phyloP scores from a whole-genome alignment of 2,113 vertebrate genomes.

The Amphilophus citrinellus region DNA sequence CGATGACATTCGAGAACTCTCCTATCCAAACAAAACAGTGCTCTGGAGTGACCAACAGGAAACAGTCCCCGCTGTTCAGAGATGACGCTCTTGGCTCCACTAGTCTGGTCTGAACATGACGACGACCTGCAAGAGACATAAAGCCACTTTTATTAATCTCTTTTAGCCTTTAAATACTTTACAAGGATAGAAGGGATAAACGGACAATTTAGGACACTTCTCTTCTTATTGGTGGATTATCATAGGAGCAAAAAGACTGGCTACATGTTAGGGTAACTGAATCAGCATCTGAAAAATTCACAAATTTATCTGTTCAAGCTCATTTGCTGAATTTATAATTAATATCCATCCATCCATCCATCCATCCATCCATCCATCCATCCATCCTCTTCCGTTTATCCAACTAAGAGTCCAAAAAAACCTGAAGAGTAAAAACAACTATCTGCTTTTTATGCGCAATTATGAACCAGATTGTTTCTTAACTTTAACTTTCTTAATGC shows the following conservation, averaged over 20 bases:
- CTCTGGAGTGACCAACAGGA: conserved; percentile 91
- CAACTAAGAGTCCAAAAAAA: not conserved
- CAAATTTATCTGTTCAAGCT: not conserved
- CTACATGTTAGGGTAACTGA: not conserved
- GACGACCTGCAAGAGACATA: conserved; percentile 83
- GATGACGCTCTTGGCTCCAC: conserved; percentile 94
- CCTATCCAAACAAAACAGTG: conserved; percentile 94
- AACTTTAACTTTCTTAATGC: not conserved
- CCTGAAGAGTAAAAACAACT: not conserved
- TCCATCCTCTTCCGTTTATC: no score
- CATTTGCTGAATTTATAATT: not conserved
- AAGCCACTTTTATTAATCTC: not conserved
- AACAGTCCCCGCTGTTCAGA: conserved; percentile 96
- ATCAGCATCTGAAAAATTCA: not conserved
- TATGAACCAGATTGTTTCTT: not conserved
- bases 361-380: no score
- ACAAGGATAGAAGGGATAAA: not conserved
- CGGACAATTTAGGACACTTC: not conserved
- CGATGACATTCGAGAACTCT: conserved; percentile 97
- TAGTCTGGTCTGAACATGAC: conserved; percentile 95
- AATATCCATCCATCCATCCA: no score
- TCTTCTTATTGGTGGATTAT: not conserved
- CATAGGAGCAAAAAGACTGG: not conserved
- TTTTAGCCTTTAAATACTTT: rapidly evolving
- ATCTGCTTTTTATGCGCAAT: not conserved